Evolutionary conservation across 2,113 vertebrate genomes (phyloP).

Genomic region (Chrysochloris asiatica): DNA sequence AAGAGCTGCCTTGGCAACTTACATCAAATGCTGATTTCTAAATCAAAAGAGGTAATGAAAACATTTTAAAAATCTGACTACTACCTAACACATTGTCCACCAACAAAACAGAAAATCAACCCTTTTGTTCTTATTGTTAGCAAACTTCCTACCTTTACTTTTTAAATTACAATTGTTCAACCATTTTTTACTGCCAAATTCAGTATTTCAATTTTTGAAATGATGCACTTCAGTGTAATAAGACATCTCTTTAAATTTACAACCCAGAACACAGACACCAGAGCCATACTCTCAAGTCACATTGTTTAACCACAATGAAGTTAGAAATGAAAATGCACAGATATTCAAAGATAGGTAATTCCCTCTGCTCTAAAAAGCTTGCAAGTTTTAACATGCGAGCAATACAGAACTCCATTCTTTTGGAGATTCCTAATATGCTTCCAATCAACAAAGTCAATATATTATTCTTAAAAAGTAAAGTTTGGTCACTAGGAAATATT

Average conservation of each 20-base stretch:
- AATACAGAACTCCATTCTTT: conserved; percentile 33
- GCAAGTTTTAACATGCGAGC: not conserved
- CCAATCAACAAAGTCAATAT: conserved; percentile 49
- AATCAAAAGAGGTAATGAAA: conserved; percentile 51
- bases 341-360: conserved; percentile 4
- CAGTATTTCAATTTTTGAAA: conserved; percentile 3
- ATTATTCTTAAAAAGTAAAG: conserved; percentile 68
- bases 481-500: conserved; percentile 74
- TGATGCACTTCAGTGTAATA: conserved; percentile 17
- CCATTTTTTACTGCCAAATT: too few species aligned
- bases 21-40: conserved; percentile 47
- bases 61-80: conserved; percentile 28
- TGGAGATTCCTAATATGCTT: conserved; percentile 43
- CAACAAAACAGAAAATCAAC: conserved; percentile 17
- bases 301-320: conserved; percentile 24
- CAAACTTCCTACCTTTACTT: conserved; percentile 44
- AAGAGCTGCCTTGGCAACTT: conserved; percentile 45
- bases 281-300: conserved; percentile 54
- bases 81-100: not conserved
- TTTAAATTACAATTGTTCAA: conserved; percentile 7
- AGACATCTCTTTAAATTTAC: conserved; percentile 48
- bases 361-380: conserved; percentile 18
- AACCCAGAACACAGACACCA: conserved; percentile 42
- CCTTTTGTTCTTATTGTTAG: not conserved
- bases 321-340: conserved; percentile 56